phyloP scores from a whole-genome alignment of 1,140 invertebrate species.

The Ylistrum balloti region DNA sequence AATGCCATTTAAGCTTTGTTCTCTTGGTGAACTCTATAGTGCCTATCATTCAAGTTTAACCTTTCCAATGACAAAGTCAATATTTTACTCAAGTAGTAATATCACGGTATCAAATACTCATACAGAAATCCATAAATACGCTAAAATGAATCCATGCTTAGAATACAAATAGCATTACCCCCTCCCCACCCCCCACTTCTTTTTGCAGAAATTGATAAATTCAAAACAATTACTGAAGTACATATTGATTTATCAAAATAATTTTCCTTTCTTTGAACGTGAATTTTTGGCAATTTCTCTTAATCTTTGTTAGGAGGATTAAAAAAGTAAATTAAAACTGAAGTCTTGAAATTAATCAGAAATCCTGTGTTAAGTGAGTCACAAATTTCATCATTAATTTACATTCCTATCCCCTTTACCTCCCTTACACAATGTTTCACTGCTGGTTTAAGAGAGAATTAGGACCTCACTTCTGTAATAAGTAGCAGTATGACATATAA shows the following conservation, averaged over 20 bases:
- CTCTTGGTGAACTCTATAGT: neutral
- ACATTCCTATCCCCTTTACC: neutral
- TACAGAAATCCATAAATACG: slow-evolving; percentile 13
- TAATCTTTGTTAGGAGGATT: neutral
- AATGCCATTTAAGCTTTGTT: neutral
- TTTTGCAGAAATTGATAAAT: slow-evolving; percentile 20
- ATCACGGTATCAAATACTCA: neutral
- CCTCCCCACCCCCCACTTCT: too few relatives aligned
- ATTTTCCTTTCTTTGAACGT: slow-evolving; percentile 36
- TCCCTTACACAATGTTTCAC: neutral
- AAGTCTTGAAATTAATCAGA: neutral
- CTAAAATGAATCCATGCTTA: neutral
- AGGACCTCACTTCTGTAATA: neutral
- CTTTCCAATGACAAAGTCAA: neutral
- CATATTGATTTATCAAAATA: slow-evolving; percentile 30
- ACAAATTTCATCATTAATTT: neutral
- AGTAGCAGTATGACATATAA: neutral
- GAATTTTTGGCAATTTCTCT: slow-evolving; percentile 10
- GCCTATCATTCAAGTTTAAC: neutral
- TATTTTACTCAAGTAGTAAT: slow-evolving; percentile 36
- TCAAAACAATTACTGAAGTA: slow-evolving; percentile 20
- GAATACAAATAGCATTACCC: neutral
- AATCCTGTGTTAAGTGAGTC: neutral
- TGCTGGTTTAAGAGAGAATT: neutral
- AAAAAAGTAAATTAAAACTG: neutral